Evolutionary conservation across 2,888 invertebrate genomes (phyloP), one percentile per base, ranked within the genome.

Genomic region (Malachius bipustulatus): DNA sequence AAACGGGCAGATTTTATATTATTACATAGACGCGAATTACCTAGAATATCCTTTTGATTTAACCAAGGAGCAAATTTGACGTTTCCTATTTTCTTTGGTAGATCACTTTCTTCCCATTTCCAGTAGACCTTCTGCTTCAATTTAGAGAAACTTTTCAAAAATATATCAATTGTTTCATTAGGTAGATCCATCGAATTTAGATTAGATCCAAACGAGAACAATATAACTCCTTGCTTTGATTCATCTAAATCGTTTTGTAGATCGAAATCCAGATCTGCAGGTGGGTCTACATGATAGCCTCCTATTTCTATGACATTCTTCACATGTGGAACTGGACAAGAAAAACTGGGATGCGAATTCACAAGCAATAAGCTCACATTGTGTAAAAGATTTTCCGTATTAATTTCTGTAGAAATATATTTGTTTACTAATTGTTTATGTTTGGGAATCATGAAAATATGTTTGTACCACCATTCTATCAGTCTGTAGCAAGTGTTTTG

Each of bases 161-260:
- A 19, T 8, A 6, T 19, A n/a, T 19, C 24, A 19, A 19, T 6
- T 19, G 6, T 19, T 19, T 19, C 24, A 8, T 19, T 6, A 8
- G 24, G 24, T 8, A 19, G n/a, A 19, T 19, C 24, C 6, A n/a
- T n/a, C n/a, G 24, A 8, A 19, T 19, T 19, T 8, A 19, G 24
- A 19, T 19, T 19, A 19, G 24, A 19, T 19, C 24, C 24, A 19
- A 19, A n/a, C 6, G 24, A 19, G n/a, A 19, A 19, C 24, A 19
- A n/a, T 8, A 19, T n/a, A 19, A n/a, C 24, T 19, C 24, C 24
- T 8, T 19, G 6, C n/a, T 19, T 19, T 8, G 24, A 6, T 8
- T n/a, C n/a, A 19, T 19, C 24, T 8, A 19, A n/a, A 6, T 19
- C 24, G n/a, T 6, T n/a, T n/a, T 19, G 6, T 19, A 19, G n/a